These are phyloP conservation scores for Seira sanloemensis DNA, from an alignment of 2,888 invertebrate genomes.

Conservation along the genomic window DNA sequence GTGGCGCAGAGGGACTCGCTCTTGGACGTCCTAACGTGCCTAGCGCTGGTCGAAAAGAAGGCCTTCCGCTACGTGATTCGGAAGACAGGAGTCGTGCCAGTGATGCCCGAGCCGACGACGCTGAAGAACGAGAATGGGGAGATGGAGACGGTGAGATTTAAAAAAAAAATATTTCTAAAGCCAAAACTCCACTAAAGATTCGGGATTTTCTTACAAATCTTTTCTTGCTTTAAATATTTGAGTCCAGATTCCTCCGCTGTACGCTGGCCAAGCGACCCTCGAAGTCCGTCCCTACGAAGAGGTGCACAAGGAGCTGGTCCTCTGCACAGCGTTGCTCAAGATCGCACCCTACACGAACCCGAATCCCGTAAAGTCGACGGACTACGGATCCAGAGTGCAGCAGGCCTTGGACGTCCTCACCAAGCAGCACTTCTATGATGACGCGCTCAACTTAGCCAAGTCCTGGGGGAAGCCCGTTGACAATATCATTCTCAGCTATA, in stretches of 20 bases:
- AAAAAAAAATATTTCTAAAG: no score
- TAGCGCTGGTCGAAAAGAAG: constrained; percentile 62
- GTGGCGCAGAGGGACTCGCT: constrained; percentile 68
- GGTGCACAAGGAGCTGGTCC: constrained; percentile 63
- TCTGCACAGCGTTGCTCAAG: constrained; percentile 58
- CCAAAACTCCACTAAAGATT: no score
- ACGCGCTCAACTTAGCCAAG: constrained; percentile 67
- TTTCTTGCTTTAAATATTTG: background rate
- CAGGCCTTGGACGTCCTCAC: constrained; percentile 63
- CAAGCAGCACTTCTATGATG: constrained; percentile 66
- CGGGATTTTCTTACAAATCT: no score
- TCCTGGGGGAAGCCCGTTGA: constrained; percentile 63
- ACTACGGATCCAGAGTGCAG: constrained; percentile 63
- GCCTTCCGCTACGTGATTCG: constrained; percentile 64
- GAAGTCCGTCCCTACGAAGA: constrained; percentile 60
- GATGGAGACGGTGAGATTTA: no score
- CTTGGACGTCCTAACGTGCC: constrained; percentile 70
- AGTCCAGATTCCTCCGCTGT: constrained; percentile 38
- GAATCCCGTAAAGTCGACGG: constrained; percentile 54
- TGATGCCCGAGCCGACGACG: constrained; percentile 34
- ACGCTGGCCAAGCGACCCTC: constrained; percentile 45
- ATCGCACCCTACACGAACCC: constrained; percentile 35
- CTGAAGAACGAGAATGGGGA: no score
- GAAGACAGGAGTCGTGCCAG: constrained; percentile 60
- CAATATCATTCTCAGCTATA: constrained; percentile 60